Conservation (phyloP, 2,113 vertebrate species). For the Agapornis roseicollis region DNA sequence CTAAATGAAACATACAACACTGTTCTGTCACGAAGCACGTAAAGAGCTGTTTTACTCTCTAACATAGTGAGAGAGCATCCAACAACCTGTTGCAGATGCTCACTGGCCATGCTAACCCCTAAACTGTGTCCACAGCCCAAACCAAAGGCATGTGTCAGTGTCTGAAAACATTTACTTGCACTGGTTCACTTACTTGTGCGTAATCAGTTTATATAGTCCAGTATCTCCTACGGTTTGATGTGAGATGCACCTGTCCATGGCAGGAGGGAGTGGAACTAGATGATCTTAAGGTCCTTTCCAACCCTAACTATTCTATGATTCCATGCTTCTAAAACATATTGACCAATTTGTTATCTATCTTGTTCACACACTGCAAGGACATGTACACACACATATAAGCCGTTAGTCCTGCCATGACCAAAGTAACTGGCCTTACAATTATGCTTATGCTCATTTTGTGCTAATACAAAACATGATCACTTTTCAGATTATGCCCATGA, state of each 20-base stretch:
- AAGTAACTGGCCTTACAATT: not conserved
- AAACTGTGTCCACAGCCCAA: not conserved
- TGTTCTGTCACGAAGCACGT: not conserved
- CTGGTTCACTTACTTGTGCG: not conserved
- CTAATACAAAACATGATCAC: not conserved
- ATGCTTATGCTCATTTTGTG: not conserved
- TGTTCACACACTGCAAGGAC: not conserved
- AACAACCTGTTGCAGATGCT: not conserved
- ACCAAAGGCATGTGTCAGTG: not conserved
- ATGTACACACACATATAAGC: fast-evolving
- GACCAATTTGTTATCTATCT: not conserved
- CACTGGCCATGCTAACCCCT: fast-evolving
- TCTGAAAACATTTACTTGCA: not conserved
- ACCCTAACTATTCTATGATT: too few species aligned
- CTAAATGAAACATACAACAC: not conserved
- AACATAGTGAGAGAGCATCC: not conserved
- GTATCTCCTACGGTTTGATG: too few species aligned
- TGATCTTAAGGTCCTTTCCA: too few species aligned
- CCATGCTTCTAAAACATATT: too few species aligned
- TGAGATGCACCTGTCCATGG: too few species aligned
- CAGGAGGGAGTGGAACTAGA: too few species aligned
- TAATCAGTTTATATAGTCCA: not conserved
- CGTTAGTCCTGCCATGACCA: not conserved
- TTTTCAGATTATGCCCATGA: not conserved
- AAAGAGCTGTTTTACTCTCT: not conserved